Evolutionary conservation across 2,888 invertebrate species (phyloP).

Genomic region (Lymantria monacha): DNA sequence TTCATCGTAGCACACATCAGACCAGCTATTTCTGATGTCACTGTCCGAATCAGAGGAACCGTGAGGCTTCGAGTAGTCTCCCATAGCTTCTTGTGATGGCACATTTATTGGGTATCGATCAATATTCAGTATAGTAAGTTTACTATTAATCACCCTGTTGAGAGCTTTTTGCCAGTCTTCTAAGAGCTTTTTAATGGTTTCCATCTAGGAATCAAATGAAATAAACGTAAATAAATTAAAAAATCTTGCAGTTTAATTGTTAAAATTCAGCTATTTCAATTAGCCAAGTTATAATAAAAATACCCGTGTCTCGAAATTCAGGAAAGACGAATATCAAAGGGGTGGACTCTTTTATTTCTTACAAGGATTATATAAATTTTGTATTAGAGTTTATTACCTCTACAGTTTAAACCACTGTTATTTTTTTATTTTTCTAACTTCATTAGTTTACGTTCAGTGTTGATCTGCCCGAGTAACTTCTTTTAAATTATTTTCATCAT

Average conservation of each 20-base stretch:
- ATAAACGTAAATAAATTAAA: background rate
- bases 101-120: conserved; percentile 51
- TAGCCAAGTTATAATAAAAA: too few relatives aligned
- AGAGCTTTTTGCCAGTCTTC: conserved; percentile 70
- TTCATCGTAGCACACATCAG: conserved; percentile 48
- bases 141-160: conserved; percentile 60
- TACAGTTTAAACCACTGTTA: background rate
- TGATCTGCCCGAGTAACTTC: too few relatives aligned
- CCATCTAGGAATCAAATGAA: conserved; percentile 51
- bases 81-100: conserved; percentile 66
- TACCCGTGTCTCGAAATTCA: too few relatives aligned
- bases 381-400: too few relatives aligned
- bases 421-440: background rate
- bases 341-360: too few relatives aligned
- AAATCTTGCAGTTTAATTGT: background rate
- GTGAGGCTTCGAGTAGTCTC: conserved; percentile 60
- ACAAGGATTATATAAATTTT: too few relatives aligned
- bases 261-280: too few relatives aligned
- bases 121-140: conserved; percentile 48
- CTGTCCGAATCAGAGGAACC: conserved; percentile 57
- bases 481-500: too few relatives aligned
- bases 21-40: conserved; percentile 46
- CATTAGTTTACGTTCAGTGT: background rate
- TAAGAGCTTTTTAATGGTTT: conserved; percentile 58
- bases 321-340: too few relatives aligned